A percentile compares a stretch with the other conserved stretches of the same genome.
These are phyloP conservation scores for Dryomyza anilis DNA, from an alignment of 2,888 invertebrate genomes.

Conservation along the genomic window DNA sequence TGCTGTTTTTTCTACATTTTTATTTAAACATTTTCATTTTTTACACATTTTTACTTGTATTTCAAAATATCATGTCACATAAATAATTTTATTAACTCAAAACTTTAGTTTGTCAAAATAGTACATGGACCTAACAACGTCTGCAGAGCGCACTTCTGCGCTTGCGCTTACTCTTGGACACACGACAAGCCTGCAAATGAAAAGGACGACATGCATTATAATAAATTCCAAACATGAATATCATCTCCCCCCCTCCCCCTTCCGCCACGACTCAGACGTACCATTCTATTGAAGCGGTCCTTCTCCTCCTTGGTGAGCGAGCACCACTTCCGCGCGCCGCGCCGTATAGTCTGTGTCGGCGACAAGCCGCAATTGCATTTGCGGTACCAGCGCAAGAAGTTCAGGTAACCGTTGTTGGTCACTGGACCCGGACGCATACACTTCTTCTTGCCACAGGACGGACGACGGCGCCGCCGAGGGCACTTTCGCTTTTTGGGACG, in stretches of 20 bases:
- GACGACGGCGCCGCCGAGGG: background rate
- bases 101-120: background rate
- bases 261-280: background rate
- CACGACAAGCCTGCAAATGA: background rate
- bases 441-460: conserved; percentile 10
- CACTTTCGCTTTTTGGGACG: background rate
- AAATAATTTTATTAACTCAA: background rate
- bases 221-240: background rate
- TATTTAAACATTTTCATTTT: background rate
- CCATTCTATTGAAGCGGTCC: conserved; percentile 33
- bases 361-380: conserved; percentile 35
- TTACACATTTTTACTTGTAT: conserved; percentile 7
- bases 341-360: conserved; percentile 32
- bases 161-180: conserved; percentile 16
- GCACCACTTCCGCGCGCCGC: conserved; percentile 39
- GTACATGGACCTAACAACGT: background rate
- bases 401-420: conserved; percentile 37
- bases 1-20: background rate
- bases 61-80: conserved; percentile 1
- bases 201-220: conserved; percentile 6
- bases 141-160: background rate
- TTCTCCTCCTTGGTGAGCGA: conserved; percentile 31
- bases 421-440: conserved; percentile 35
- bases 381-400: conserved; percentile 36
- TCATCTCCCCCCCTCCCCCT: background rate